Evolutionary conservation across 2,797 vertebrate species (phyloP).

Genomic region (Myoxocephalus aenaeus): DNA sequence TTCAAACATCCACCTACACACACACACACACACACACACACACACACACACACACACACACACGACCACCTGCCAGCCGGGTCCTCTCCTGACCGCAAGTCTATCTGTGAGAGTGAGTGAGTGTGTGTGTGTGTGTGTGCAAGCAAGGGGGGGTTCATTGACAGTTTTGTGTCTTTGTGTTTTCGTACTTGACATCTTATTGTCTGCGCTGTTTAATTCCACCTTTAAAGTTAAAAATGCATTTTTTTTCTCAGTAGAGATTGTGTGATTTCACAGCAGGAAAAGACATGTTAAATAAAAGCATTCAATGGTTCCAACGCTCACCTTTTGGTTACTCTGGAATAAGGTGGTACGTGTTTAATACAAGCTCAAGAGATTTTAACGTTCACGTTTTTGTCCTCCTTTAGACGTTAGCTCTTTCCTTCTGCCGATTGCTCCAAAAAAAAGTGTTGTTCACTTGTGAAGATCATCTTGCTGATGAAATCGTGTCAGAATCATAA

Average conservation of each 20-base stretch:
- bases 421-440: too few relatives aligned
- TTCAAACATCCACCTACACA: slow-evolving; percentile 4
- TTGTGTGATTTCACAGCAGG: background rate
- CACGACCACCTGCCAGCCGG: background rate
- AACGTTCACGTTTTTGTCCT: too few relatives aligned
- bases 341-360: too few relatives aligned
- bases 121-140: slow-evolving; percentile 2
- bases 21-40: background rate
- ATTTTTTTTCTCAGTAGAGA: background rate
- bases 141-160: background rate
- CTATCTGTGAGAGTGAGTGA: slow-evolving; percentile 6
- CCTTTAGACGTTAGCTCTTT: too few relatives aligned
- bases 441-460: too few relatives aligned
- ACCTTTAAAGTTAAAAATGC: background rate
- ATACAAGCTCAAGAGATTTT: too few relatives aligned
- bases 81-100: slow-evolving; percentile 1
- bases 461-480: too few relatives aligned
- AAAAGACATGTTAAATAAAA: too few relatives aligned
- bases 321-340: too few relatives aligned
- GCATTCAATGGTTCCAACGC: too few relatives aligned
- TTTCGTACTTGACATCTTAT: background rate
- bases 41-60: too few relatives aligned
- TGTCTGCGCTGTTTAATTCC: background rate
- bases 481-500: too few relatives aligned
- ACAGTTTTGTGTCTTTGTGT: background rate